Evolutionary conservation across 64 coral and sea anemone species (phyloP).

Genomic region (Pachyseris speciosa): DNA sequence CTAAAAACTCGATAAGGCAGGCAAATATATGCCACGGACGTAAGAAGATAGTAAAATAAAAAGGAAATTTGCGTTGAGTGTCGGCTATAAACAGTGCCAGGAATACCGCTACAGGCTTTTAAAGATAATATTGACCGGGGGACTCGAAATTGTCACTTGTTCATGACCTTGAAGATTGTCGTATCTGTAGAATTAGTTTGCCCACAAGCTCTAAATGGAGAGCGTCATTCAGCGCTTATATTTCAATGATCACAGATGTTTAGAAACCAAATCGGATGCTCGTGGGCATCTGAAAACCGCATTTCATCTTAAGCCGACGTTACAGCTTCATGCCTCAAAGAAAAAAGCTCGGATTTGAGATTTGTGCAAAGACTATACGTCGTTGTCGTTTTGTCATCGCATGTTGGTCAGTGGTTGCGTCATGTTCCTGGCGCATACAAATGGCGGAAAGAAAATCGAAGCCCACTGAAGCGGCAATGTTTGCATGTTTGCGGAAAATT

Average conservation of each 20-base stretch:
- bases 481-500: neutral
- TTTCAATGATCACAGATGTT: constrained; percentile 29
- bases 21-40: neutral
- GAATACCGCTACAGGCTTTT: constrained; percentile 41
- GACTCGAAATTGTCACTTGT: constrained; percentile 48
- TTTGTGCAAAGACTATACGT: neutral
- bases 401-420: neutral
- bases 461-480: neutral
- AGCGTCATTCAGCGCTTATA: constrained; percentile 14
- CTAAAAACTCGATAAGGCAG: neutral
- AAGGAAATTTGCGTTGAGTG: constrained; percentile 34
- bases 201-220: neutral
- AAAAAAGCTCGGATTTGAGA: neutral
- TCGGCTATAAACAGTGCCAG: neutral
- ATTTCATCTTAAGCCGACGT: neutral
- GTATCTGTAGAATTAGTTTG: constrained; percentile 40
- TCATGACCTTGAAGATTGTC: constrained; percentile 41
- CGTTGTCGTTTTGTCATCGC: neutral
- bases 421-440: neutral
- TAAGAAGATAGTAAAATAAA: constrained; percentile 7
- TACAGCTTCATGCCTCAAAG: neutral
- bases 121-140: constrained; percentile 50
- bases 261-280: neutral
- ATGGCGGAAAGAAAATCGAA: constrained; percentile 17
- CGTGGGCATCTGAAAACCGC: neutral